These are phyloP conservation scores for Athene cunicularia DNA, from an alignment of 2,113 vertebrate genomes.

Conservation along the genomic window DNA sequence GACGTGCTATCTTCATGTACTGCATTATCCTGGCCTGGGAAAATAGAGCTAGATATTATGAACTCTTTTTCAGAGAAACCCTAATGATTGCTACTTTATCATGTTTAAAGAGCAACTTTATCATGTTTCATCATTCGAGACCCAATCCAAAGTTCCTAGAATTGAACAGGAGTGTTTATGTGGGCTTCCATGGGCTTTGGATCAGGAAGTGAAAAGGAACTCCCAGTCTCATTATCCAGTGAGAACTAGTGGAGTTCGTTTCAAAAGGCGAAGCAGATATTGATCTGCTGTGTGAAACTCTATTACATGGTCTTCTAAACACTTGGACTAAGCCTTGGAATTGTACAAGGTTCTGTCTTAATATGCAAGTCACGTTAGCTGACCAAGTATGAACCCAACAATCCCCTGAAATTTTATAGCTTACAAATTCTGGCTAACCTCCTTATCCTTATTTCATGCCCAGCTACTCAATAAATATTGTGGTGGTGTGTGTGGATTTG, in stretches of 20 bases:
- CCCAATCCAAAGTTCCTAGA: background rate
- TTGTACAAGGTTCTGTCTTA: background rate
- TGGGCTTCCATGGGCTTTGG: background rate
- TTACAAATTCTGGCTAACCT: background rate
- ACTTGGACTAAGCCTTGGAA: background rate
- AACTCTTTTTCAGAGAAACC: background rate
- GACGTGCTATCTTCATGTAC: background rate
- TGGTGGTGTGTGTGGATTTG: background rate
- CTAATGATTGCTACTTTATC: background rate
- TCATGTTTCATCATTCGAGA: background rate
- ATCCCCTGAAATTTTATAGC: background rate
- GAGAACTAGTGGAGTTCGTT: background rate
- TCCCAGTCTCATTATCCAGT: background rate
- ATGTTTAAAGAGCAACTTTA: background rate
- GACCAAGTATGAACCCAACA: background rate
- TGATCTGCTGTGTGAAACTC: background rate
- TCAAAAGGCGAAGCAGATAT: background rate
- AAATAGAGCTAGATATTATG: background rate
- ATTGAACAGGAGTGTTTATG: background rate
- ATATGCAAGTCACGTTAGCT: background rate
- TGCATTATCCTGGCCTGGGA: background rate
- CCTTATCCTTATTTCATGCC: background rate
- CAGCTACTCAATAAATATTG: background rate
- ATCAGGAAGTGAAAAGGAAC: background rate
- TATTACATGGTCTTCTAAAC: slow-evolving; percentile 7